phyloP scores from a whole-genome alignment of 2,797 vertebrate species.

The Artibeus lituratus region DNA sequence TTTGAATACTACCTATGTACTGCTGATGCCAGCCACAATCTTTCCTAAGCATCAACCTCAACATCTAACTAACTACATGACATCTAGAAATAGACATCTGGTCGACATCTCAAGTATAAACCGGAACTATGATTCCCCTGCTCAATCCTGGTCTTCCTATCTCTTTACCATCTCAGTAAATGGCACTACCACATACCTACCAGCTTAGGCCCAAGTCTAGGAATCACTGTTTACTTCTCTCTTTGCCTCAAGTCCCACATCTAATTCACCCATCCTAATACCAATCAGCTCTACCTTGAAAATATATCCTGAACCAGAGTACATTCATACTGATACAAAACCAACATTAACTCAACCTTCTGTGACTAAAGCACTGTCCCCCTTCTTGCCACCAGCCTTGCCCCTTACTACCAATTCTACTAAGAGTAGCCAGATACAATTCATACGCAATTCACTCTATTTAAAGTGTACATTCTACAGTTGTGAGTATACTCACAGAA shows the following conservation, averaged over 20 bases:
- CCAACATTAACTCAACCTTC: neutral
- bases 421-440: neutral
- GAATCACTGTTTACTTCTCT: neutral
- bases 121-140: neutral
- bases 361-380: neutral
- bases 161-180: neutral
- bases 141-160: neutral
- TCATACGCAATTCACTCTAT: neutral
- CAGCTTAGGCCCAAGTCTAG: neutral
- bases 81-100: neutral
- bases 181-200: neutral
- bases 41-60: neutral
- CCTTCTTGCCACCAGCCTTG: neutral
- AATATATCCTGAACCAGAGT: neutral
- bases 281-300: neutral
- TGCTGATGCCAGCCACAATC: neutral
- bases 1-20: neutral
- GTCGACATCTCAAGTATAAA: neutral
- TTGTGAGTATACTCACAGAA: neutral
- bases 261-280: neutral
- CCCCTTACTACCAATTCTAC: neutral
- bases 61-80: neutral
- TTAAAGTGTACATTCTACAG: neutral
- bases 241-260: neutral
- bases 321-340: neutral